Conservation (phyloP, 1,140 invertebrate species). For the Lepidotrigona ventralis region DNA sequence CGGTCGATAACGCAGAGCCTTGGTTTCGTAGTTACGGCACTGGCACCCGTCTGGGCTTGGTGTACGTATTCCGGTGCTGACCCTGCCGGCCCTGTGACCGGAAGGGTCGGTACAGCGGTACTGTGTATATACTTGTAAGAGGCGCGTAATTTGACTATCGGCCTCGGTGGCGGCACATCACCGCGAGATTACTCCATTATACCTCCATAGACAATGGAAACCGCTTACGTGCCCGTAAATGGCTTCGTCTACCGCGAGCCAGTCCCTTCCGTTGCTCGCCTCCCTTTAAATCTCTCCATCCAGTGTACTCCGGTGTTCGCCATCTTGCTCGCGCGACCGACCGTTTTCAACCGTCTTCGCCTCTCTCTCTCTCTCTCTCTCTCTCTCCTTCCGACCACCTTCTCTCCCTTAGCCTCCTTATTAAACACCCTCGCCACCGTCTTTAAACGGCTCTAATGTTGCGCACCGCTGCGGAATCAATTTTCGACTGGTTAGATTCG, state of each 20-base stretch:
- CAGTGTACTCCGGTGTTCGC: neutral
- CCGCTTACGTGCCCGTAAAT: constrained; percentile 79
- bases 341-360: constrained; percentile 13
- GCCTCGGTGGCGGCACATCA: constrained; percentile 76
- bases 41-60: neutral
- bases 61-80: constrained; percentile 15
- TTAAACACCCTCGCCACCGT: neutral
- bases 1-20: constrained; percentile 46
- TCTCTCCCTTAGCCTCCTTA: constrained; percentile 2
- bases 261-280: constrained; percentile 41
- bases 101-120: constrained; percentile 57
- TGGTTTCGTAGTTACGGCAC: neutral
- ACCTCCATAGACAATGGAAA: constrained; percentile 78
- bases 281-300: constrained; percentile 27
- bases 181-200: constrained; percentile 80
- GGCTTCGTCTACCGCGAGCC: constrained; percentile 70
- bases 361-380: constrained; percentile 1
- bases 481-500: constrained; percentile 40
- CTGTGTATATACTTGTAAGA: constrained; percentile 70
- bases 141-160: constrained; percentile 77
- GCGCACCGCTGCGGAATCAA: constrained; percentile 30
- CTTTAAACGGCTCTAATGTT: neutral
- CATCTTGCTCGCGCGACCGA: neutral
- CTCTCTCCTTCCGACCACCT: constrained; percentile 8
- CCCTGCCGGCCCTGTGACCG: constrained; percentile 39